phyloP scores from a whole-genome alignment of 2,888 invertebrate genomes.

The Macaria notata region DNA sequence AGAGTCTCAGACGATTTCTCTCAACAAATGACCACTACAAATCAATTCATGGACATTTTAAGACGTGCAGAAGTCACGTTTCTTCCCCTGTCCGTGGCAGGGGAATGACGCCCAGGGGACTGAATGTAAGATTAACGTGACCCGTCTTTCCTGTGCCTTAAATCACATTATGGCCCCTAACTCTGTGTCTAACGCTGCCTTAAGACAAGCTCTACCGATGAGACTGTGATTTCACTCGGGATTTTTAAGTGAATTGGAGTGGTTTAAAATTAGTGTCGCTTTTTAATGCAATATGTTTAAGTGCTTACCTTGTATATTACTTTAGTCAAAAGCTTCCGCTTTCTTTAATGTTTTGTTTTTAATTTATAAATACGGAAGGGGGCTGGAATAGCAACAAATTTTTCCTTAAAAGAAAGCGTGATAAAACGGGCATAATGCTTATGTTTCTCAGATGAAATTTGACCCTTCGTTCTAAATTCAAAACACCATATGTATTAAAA shows the following conservation, averaged over 20 bases:
- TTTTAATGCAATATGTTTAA: conserved; percentile 10
- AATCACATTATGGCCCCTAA: conserved; percentile 70
- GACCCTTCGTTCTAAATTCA: too few species aligned
- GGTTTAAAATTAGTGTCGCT: conserved; percentile 14
- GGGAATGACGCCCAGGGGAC: conserved; percentile 67
- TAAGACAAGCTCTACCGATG: conserved; percentile 55
- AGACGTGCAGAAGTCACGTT: conserved; percentile 66
- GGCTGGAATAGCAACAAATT: too few species aligned
- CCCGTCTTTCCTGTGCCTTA: conserved; percentile 70
- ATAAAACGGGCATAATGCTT: too few species aligned
- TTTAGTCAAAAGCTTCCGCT: neutral
- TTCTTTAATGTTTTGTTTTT: neutral
- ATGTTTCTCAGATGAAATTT: too few species aligned
- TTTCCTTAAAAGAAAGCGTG: too few species aligned
- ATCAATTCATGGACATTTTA: conserved; percentile 50
- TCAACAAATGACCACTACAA: conserved; percentile 32
- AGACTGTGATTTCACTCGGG: conserved; percentile 49
- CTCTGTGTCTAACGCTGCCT: conserved; percentile 63
- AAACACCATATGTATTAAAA: too few species aligned
- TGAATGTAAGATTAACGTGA: conserved; percentile 67
- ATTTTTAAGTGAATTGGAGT: conserved; percentile 31
- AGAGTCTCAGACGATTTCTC: neutral
- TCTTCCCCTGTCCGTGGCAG: conserved; percentile 44
- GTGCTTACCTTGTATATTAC: neutral
- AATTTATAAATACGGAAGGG: too few species aligned